These are phyloP conservation scores for Cryptocephalus primarius DNA, from an alignment of 2,888 invertebrate species.

Conservation along the genomic window DNA sequence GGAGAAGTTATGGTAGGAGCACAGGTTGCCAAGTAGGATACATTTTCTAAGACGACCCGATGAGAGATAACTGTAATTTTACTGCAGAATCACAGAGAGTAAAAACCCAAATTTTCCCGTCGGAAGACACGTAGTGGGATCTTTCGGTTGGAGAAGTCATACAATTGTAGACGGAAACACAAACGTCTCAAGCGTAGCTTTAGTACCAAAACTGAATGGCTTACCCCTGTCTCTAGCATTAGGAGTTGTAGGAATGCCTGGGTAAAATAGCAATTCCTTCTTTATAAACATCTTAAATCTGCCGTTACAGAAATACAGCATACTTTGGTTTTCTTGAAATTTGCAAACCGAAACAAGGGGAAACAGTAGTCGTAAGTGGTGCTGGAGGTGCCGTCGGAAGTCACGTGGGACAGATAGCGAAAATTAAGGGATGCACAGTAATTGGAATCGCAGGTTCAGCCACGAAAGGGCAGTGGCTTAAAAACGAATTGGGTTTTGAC, in stretches of 20 bases:
- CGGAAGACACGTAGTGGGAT: constrained; percentile 49
- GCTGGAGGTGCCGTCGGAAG: constrained; percentile 73
- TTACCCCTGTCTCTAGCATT: constrained; percentile 52
- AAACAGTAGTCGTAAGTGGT: constrained; percentile 61
- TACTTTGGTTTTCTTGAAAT: constrained; percentile 64
- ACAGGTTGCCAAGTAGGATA: background rate
- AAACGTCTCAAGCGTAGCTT: constrained; percentile 23
- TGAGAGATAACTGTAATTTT: no score
- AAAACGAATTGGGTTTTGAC: constrained; percentile 58
- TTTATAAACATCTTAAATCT: constrained; percentile 4
- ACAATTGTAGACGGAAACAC: constrained; percentile 39
- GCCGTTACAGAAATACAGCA: constrained; percentile 49
- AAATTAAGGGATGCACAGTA: constrained; percentile 56
- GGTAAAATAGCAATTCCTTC: constrained; percentile 40
- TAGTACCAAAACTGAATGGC: constrained; percentile 46
- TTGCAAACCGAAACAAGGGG: constrained; percentile 58
- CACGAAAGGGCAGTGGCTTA: constrained; percentile 54
- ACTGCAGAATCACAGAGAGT: constrained; percentile 51
- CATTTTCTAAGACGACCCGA: background rate
- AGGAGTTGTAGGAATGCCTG: constrained; percentile 61
- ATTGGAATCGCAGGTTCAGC: constrained; percentile 64
- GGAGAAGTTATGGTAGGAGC: background rate
- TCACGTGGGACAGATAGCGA: constrained; percentile 69
- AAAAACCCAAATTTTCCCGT: constrained; percentile 52
- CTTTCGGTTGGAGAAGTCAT: constrained; percentile 59